A percentile compares a stretch with the other conserved stretches of the same genome.
These are phyloP conservation scores for Cryptocephalus primarius DNA, from an alignment of 2,888 invertebrate genomes.

Conservation along the genomic window DNA sequence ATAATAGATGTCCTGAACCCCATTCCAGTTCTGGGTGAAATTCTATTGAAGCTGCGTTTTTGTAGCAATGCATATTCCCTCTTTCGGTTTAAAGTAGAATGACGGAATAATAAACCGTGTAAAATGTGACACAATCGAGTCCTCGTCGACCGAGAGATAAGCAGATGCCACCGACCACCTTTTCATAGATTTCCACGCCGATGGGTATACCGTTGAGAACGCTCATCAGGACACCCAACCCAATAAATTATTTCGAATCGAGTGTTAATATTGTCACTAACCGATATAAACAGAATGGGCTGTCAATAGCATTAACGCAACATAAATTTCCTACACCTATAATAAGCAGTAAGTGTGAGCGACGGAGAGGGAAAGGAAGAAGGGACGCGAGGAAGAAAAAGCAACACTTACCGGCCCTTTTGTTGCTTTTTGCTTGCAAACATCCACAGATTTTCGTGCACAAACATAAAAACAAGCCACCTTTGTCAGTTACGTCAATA, in stretches of 20 bases:
- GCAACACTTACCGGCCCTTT: constrained; percentile 23
- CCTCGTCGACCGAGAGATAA: constrained; percentile 8
- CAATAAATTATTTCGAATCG: constrained; percentile 26
- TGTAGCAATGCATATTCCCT: too few relatives aligned
- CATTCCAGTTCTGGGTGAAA: too few relatives aligned
- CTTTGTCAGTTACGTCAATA: constrained; percentile 15
- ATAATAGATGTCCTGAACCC: too few relatives aligned
- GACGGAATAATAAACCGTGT: neutral
- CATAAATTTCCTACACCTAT: constrained; percentile 29
- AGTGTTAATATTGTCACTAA: constrained; percentile 34
- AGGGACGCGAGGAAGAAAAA: constrained; percentile 11
- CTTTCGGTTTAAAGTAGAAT: neutral
- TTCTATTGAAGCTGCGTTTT: too few relatives aligned
- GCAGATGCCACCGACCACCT: constrained; percentile 31
- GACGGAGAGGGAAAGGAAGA: too few relatives aligned
- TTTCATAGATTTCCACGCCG: constrained; percentile 31
- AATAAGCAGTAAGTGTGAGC: too few relatives aligned
- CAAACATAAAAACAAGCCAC: constrained; percentile 32
- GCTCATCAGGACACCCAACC: constrained; percentile 22
- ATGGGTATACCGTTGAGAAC: constrained; percentile 30
- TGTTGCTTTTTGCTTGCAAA: constrained; percentile 27
- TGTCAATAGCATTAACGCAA: constrained; percentile 35
- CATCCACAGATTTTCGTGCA: constrained; percentile 27
- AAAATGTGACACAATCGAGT: neutral
- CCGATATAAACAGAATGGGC: constrained; percentile 36